Percentiles rank a stretch among this genome's conserved stretches.
Conservation (phyloP, 2,888 invertebrate genomes). For the Seira musarum region DNA sequence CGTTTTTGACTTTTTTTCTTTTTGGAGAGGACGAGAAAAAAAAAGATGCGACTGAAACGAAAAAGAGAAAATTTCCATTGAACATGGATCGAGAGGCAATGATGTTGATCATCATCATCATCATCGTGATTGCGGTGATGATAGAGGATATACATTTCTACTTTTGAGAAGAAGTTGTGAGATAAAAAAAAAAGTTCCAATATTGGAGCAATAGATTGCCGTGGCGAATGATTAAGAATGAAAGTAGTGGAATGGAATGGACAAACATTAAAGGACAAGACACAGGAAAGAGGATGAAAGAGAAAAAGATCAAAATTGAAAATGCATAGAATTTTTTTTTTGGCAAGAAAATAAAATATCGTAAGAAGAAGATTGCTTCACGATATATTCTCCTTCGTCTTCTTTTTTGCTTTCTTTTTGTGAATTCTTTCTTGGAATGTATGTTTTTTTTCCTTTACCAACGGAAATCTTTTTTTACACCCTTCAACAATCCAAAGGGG, state of each 20-base stretch:
- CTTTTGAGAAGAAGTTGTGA: neutral
- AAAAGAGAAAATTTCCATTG: conserved; percentile 46
- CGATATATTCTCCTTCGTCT: too few species aligned
- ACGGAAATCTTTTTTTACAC: conserved; percentile 29
- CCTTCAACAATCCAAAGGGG: conserved; percentile 27
- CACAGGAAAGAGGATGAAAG: too few species aligned
- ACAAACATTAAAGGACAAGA: conserved; percentile 37
- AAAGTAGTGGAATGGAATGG: conserved; percentile 12
- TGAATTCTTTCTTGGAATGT: conserved; percentile 12
- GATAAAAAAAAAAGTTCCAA: too few species aligned
- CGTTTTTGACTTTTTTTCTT: conserved; percentile 30
- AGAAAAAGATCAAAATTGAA: too few species aligned
- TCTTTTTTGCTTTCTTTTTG: conserved; percentile 19
- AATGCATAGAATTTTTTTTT: conserved; percentile 43
- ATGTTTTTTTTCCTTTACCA: neutral
- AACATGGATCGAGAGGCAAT: conserved; percentile 18
- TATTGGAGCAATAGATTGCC: too few species aligned
- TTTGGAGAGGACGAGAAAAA: too few species aligned
- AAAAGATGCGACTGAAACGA: conserved; percentile 28
- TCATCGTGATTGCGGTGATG: too few species aligned
- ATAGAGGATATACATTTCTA: too few species aligned
- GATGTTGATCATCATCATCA: conserved; percentile 34
- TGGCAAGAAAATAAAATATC: too few species aligned
- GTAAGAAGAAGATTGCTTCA: too few species aligned
- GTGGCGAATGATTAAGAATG: too few species aligned